A percentile compares a stretch with the other conserved stretches of the same genome.
Conservation (phyloP, 2,888 invertebrate species). For the Troides aeacus region DNA sequence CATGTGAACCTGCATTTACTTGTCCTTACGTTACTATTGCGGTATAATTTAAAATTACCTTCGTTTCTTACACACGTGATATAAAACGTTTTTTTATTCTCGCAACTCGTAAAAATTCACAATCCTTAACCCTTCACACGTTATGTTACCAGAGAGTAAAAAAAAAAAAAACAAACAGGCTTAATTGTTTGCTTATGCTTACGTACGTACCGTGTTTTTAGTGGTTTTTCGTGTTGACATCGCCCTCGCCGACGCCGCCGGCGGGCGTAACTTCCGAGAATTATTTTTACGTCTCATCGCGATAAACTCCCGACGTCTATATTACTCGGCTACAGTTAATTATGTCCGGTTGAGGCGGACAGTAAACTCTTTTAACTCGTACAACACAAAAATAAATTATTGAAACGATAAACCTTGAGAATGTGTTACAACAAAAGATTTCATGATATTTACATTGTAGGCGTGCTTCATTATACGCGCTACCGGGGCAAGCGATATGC, state of each 20-base stretch:
- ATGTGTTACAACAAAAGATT: not conserved
- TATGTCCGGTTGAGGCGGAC: not conserved
- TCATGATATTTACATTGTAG: not conserved
- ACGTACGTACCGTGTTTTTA: conserved; percentile 24
- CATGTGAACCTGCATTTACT: conserved; percentile 7
- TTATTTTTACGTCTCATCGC: conserved; percentile 27
- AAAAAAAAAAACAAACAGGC: not conserved
- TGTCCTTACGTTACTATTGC: conserved; percentile 17
- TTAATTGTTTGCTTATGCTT: conserved; percentile 19
- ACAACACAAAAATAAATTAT: conserved; percentile 11
- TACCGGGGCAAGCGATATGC: conserved; percentile 1
- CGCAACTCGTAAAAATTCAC: conserved; percentile 4
- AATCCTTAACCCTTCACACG: conserved; percentile 3
- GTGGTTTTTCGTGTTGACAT: conserved; percentile 10
- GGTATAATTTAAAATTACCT: conserved; percentile 5
- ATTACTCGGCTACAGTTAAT: not conserved
- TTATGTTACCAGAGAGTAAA: not conserved
- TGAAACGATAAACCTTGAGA: not conserved
- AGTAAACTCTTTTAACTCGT: not conserved
- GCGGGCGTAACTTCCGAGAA: conserved; percentile 24
- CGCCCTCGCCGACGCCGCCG: conserved; percentile 1
- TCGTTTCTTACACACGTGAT: not conserved
- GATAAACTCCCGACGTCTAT: conserved; percentile 7
- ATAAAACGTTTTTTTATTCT: conserved; percentile 1
- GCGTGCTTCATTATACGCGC: not conserved